Base-by-base conservation (phyloP, 2,888 invertebrate species). In the Tiphia femorata region DNA sequence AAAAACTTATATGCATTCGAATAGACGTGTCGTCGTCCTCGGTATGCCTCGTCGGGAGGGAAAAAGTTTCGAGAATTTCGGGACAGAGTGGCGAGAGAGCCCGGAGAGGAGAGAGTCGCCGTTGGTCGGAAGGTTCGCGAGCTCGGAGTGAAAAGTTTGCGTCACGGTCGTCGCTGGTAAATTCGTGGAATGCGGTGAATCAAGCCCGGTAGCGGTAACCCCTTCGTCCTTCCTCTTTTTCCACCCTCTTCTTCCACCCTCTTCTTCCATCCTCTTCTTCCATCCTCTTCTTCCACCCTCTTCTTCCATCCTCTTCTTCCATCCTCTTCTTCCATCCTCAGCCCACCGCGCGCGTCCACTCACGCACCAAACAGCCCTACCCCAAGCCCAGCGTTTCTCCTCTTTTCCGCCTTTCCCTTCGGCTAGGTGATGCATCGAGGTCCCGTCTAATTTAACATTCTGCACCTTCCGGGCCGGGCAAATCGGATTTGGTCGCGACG, bases 401-500 rank as follows among this genome's bases (percentile, higher is more conserved):
- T 38, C 44, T 54, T 47, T 42, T 17, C 52, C 25, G 49, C 43
- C 58, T 67, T 54, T 47, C 50, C 27, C 48, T 0, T 37, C 21
- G 19, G 6, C 43, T 44, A 47, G 58, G 46, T 48, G 67, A 67
- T 55, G 37, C 59, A 52, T n/a, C 50, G 25, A 44, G 47, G 53
- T 49, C 42, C 43, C 44, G 59, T 54, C 62, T 69, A 64, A 69
- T 70, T 69, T 66, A 66, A 59, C 66, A 68, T 70, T 70, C 64
- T 42, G 42, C 49, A 44, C 41, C 52, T 61, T 40, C 46, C 58
- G 3, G 54, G 25, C 58, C 29, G 17, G 53, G 44, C 33, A 62
- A 70, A 69, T 70, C 58, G 51, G 64, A 70, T 70, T 70, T 69
- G 41, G 44, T 49, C 48, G 43, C 27, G 58, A 52, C 56, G 54